These are phyloP conservation scores for Hirudo medicinalis DNA, from an alignment of 1,140 invertebrate genomes.

Conservation along the genomic window DNA sequence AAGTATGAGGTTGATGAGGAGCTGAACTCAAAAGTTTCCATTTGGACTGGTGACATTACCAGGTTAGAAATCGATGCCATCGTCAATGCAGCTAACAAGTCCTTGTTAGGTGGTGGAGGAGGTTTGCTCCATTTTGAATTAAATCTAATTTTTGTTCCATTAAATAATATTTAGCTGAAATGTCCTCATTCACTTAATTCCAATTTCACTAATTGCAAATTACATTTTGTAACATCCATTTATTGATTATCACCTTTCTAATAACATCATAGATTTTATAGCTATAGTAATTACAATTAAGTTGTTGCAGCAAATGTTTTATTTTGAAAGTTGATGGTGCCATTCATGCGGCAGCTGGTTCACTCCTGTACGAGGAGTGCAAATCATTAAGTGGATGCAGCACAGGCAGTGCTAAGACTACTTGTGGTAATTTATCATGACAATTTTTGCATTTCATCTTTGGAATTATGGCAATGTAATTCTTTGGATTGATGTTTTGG, in stretches of 20 bases:
- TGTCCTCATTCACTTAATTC: not conserved
- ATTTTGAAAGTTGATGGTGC: conserved; percentile 17
- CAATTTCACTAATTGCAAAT: not conserved
- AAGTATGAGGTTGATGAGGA: conserved; percentile 23
- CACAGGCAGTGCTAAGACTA: conserved; percentile 7
- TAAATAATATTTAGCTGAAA: not conserved
- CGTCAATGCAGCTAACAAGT: conserved; percentile 77
- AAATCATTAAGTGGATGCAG: conserved; percentile 9
- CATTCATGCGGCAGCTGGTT: conserved; percentile 13
- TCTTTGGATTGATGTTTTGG: too few species aligned
- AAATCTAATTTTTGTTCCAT: not conserved
- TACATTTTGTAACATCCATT: not conserved
- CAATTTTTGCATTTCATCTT: too few species aligned
- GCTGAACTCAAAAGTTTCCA: conserved; percentile 33
- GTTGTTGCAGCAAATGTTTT: not conserved
- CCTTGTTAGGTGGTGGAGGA: conserved; percentile 66
- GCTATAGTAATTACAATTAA: not conserved
- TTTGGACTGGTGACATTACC: conserved; percentile 64
- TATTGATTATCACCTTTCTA: not conserved
- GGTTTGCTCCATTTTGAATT: conserved; percentile 27
- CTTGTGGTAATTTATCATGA: conserved; percentile 14
- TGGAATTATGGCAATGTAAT: not conserved
- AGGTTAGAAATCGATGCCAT: conserved; percentile 73
- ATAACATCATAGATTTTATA: not conserved
- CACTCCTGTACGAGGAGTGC: conserved; percentile 12